Conservation (phyloP, 2,888 invertebrate genomes). For the Ypsolopha scabrella region DNA sequence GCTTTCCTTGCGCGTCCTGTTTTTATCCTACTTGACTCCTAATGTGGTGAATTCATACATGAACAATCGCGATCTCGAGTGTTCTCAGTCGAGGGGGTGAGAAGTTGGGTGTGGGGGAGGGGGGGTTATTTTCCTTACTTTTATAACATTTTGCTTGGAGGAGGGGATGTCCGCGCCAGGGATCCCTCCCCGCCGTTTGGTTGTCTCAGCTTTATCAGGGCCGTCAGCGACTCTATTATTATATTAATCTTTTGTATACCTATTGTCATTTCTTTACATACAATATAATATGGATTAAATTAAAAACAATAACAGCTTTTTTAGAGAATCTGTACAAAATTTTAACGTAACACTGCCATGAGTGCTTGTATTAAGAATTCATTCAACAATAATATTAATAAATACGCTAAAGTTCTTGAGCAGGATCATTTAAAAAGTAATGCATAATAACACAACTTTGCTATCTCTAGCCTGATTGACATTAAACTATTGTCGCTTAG, state of each 20-base stretch:
- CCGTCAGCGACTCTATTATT: background rate
- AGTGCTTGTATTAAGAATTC: too few species aligned
- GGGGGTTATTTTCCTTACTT: conserved; percentile 33
- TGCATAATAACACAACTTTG: too few species aligned
- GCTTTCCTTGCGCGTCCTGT: conserved; percentile 57
- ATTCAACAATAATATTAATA: too few species aligned
- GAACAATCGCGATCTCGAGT: conserved; percentile 67
- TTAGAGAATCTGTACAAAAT: too few species aligned
- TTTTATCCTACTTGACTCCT: conserved; percentile 74
- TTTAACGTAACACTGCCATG: too few species aligned
- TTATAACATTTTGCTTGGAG: conserved; percentile 36
- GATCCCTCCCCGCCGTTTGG: conserved; percentile 8
- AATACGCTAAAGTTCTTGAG: too few species aligned
- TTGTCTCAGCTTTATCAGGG: background rate
- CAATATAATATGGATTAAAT: too few species aligned
- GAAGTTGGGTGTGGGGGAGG: conserved; percentile 13
- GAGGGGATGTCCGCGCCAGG: conserved; percentile 20
- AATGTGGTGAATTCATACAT: conserved; percentile 82
- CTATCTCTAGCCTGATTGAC: too few species aligned
- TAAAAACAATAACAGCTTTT: too few species aligned
- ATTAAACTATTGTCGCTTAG: too few species aligned
- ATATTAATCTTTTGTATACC: background rate
- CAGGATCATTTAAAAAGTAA: too few species aligned
- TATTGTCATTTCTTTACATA: too few species aligned
- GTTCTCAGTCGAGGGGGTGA: conserved; percentile 26